Percentiles rank a stretch among this genome's conserved stretches.
Conservation (phyloP, 1,140 invertebrate species). For the Eulimnadia texana region DNA sequence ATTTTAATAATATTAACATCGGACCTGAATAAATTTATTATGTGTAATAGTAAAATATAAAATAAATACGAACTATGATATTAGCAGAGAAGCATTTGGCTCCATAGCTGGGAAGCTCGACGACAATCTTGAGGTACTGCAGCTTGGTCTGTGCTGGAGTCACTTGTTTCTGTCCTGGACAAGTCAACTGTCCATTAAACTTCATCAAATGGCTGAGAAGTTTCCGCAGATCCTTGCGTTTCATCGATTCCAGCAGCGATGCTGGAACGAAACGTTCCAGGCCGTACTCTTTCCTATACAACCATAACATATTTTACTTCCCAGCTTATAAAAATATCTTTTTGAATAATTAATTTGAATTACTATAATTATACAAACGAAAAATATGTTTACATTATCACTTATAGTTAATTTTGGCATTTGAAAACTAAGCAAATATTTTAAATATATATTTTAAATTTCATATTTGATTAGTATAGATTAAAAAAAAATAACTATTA, state of each 20-base stretch:
- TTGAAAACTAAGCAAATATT: no score
- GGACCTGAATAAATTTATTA: no score
- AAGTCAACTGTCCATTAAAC: slow-evolving; percentile 64
- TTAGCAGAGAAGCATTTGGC: slow-evolving; percentile 70
- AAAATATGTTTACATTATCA: no score
- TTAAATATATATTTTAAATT: no score
- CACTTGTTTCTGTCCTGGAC: slow-evolving; percentile 61
- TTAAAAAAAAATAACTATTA: no score
- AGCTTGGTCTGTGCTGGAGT: slow-evolving; percentile 55
- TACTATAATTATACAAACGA: no score
- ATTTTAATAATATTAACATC: no score
- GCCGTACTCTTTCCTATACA: slow-evolving; percentile 65
- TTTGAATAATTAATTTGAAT: no score
- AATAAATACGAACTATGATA: slow-evolving; percentile 27
- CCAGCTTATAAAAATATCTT: slow-evolving; percentile 16
- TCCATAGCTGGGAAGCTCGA: slow-evolving; percentile 71
- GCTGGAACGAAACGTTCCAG: slow-evolving; percentile 73
- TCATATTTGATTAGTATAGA: no score
- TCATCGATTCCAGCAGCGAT: slow-evolving; percentile 71
- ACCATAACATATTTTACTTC: no score
- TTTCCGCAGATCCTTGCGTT: slow-evolving; percentile 73
- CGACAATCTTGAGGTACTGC: slow-evolving; percentile 76
- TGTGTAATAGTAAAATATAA: background rate
- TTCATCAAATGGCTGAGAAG: slow-evolving; percentile 73
- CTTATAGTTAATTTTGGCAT: no score